A percentile compares a stretch with the other conserved stretches of the same genome.
Evolutionary conservation across 2,888 invertebrate species (phyloP).

Genomic region (Eristalis arbustorum): DNA sequence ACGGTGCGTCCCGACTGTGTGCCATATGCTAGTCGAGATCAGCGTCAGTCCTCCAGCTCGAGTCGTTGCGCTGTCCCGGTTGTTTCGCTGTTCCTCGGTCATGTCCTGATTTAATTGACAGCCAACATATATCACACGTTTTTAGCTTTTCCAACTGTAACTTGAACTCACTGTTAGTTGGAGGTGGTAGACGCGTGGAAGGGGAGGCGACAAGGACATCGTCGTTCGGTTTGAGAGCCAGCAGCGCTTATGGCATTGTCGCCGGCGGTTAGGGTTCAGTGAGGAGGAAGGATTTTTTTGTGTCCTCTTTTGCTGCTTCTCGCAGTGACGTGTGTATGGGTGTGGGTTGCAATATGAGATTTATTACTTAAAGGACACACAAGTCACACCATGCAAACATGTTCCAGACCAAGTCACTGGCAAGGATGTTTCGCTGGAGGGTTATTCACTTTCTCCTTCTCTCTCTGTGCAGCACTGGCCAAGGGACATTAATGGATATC

Average conservation of each 20-base stretch:
- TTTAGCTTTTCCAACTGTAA: constrained; percentile 55
- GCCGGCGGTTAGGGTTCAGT: constrained; percentile 21
- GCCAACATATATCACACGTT: constrained; percentile 70
- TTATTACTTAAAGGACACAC: constrained; percentile 56
- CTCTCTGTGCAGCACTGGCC: background rate
- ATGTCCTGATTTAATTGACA: constrained; percentile 80
- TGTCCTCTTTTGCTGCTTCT: background rate
- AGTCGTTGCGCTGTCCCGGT: too few relatives aligned
- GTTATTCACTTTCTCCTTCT: background rate
- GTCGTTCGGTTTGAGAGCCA: background rate
- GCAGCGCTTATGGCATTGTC: background rate
- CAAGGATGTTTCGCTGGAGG: background rate
- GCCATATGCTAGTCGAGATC: background rate
- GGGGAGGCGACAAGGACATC: background rate
- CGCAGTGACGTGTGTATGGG: background rate
- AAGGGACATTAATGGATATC: background rate
- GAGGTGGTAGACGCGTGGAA: background rate
- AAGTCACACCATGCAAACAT: constrained; percentile 48
- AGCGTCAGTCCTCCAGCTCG: background rate
- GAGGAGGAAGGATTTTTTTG: background rate
- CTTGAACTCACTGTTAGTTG: constrained; percentile 28
- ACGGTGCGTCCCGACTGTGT: background rate
- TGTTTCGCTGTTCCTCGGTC: constrained; percentile 43
- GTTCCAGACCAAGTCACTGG: constrained; percentile 19
- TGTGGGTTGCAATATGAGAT: constrained; percentile 57